Evolutionary conservation across 2,113 vertebrate genomes (phyloP), one percentile per base, ranked within the genome.

Genomic region (Silurus glanis): DNA sequence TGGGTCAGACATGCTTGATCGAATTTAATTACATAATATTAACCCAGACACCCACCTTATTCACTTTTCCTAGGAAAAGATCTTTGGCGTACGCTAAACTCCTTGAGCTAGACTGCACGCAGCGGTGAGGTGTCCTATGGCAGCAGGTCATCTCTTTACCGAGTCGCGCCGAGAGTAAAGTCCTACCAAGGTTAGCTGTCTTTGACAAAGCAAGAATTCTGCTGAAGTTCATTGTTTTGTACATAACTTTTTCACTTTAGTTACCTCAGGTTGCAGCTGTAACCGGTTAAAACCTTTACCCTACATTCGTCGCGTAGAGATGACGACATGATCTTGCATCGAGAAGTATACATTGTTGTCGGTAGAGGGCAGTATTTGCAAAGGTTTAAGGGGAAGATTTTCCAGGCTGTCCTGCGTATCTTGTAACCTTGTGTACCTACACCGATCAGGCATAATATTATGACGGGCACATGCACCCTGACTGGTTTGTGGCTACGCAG

Each of bases 251-350:
- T 12, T 19, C 23, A 0, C 21, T 55, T n/a, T 1, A 80, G 78
- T 8, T 59, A 59, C 25, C 53, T 59, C 16, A 71, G 37, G 5
- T 9, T 7, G 4, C 5, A 58, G 14, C 1, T 47, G 17, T 47
- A 64, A 21, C 19, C 13, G 8, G 7, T 19, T 37, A 9, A 67
- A 25, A 82, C 80, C 61, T 82, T 82, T 82, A 13, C 25, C 80
- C 80, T 82, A 67, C 67, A 64, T 82, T 66, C 45, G 80, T 51
- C 80, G 80, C 80, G n/a, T 47, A 51, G 12, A 66, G 21, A 82
- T 82, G 80, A 82, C 59, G 80, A 51, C 47, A 67, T 25, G 23
- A 53, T 16, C 4, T 3, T 3, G 45, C 21, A 4, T 66, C 3
- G 7, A 23, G 21, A 21, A 64, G 51, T 12, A 25, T 66, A 6